A percentile compares a stretch with the other conserved stretches of the same genome.
phyloP scores from a whole-genome alignment of 92 coral and sea anemone species.

The Epizoanthus stellaris region DNA sequence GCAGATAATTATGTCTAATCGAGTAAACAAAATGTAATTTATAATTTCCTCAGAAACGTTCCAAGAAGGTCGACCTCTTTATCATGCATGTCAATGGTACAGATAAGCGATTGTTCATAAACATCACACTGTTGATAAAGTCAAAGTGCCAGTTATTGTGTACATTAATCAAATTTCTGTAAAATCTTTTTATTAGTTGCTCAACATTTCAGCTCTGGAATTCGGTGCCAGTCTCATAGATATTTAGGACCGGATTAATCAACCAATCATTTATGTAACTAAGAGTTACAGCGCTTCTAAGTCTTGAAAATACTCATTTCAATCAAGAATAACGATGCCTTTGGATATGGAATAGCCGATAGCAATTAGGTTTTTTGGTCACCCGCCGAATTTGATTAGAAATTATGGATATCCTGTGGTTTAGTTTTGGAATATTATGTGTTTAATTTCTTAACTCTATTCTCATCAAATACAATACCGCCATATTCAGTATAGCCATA shows the following conservation, averaged over 20 bases:
- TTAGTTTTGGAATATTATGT: not conserved
- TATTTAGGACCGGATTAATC: not conserved
- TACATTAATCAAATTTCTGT: constrained; percentile 30
- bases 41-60: not conserved
- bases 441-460: not conserved
- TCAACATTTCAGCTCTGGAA: too few relatives aligned
- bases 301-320: not conserved
- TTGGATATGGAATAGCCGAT: not conserved
- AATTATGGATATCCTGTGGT: not conserved
- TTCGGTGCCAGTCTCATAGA: too few relatives aligned
- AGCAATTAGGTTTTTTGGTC: not conserved
- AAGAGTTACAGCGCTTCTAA: not conserved
- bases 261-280: not conserved
- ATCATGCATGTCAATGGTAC: not conserved
- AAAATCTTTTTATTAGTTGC: not conserved
- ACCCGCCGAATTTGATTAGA: not conserved
- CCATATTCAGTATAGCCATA: not conserved
- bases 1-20: not conserved
- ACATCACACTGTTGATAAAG: not conserved
- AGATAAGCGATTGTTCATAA: not conserved
- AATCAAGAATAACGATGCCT: not conserved
- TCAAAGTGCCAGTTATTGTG: constrained; percentile 3
- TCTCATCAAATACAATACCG: too few relatives aligned
- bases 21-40: not conserved
- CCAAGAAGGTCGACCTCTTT: not conserved